Conservation (phyloP, 1,140 invertebrate genomes). For the Aphis craccivora region DNA sequence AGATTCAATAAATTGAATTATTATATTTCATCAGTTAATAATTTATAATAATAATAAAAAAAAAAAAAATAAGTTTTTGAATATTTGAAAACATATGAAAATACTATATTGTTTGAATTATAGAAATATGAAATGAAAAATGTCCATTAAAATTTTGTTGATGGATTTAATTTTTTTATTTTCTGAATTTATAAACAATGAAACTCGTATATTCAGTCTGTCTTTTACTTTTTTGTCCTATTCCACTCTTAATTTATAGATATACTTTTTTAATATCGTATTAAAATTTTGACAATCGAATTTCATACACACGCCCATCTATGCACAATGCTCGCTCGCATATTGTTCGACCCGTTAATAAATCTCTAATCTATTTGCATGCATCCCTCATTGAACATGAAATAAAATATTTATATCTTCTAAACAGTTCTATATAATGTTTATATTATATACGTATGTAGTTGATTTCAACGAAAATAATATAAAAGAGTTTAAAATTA, state of each 20-base stretch:
- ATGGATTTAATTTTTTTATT: not conserved
- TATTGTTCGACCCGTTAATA: not conserved
- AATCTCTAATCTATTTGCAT: not conserved
- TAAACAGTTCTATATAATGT: not conserved
- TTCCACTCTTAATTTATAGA: not conserved
- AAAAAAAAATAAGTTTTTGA: not conserved
- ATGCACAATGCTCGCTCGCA: not conserved
- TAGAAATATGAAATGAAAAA: not conserved
- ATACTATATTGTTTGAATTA: not conserved
- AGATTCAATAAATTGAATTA: not conserved
- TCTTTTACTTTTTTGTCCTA: not conserved
- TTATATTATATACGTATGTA: not conserved
- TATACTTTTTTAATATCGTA: not conserved
- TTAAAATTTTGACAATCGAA: slow-evolving; percentile 2
- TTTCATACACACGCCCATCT: not conserved
- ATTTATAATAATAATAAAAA: too few species aligned
- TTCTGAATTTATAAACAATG: not conserved
- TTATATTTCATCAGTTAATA: not conserved
- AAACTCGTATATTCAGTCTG: not conserved
- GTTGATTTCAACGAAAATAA: not conserved
- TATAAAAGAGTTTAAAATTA: not conserved
- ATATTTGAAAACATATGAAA: not conserved
- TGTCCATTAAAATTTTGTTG: not conserved
- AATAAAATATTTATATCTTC: not conserved
- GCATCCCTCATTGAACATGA: not conserved